phyloP scores from a whole-genome alignment of 2,113 vertebrate genomes.

The Hippopotamus amphibius region DNA sequence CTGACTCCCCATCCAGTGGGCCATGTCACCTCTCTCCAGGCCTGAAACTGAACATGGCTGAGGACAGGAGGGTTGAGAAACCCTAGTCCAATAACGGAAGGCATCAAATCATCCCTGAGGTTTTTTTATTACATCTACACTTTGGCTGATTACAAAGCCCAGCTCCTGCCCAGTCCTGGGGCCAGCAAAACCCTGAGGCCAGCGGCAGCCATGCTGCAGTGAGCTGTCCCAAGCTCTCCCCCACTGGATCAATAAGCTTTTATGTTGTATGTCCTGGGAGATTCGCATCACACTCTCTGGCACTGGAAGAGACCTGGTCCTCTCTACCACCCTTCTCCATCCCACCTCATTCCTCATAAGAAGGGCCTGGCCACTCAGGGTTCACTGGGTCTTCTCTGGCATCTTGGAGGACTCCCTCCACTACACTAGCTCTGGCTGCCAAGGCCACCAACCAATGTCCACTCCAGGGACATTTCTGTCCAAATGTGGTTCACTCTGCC shows the following conservation, averaged over 20 bases:
- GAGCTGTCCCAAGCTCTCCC: neutral
- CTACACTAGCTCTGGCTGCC: neutral
- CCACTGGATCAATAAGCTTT: neutral
- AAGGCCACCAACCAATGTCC: neutral
- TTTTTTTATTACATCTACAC: neutral
- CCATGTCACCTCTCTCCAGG: neutral
- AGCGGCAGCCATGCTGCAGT: rapidly evolving
- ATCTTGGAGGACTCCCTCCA: neutral
- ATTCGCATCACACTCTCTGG: rapidly evolving
- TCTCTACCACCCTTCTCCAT: neutral
- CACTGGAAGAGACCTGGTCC: no score
- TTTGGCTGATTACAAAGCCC: neutral
- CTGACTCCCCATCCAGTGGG: neutral
- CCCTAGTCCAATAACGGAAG: neutral
- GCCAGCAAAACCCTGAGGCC: neutral
- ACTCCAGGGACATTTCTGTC: neutral
- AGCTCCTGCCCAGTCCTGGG: neutral
- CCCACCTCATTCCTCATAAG: neutral
- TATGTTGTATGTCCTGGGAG: neutral
- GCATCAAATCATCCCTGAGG: neutral
- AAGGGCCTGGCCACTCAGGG: neutral
- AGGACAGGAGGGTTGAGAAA: neutral
- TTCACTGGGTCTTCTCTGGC: neutral
- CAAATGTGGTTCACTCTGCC: neutral
- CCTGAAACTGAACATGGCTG: neutral